phyloP scores from a whole-genome alignment of 2,888 invertebrate genomes.

The Plutella xylostella region DNA sequence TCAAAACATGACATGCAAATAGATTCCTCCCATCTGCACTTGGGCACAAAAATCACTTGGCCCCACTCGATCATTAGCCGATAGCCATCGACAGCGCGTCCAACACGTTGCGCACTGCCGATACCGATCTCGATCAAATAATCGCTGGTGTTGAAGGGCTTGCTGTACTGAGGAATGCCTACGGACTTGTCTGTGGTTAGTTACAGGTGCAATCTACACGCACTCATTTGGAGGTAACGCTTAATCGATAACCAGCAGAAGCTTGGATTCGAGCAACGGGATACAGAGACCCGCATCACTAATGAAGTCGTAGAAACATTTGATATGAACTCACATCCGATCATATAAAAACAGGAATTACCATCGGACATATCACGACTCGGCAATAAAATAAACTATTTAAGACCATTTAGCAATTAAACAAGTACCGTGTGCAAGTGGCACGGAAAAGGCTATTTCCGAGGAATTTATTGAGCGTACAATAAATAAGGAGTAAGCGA shows the following conservation, averaged over 20 bases:
- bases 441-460: conserved; percentile 12
- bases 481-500: conserved; percentile 11
- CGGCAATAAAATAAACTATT: too few relatives aligned
- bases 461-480: conserved; percentile 7
- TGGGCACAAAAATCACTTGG: conserved; percentile 2
- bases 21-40: conserved; percentile 1
- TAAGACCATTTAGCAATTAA: too few relatives aligned
- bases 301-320: too few relatives aligned
- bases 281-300: too few relatives aligned
- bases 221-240: not conserved
- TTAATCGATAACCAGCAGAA: not conserved
- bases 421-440: too few relatives aligned
- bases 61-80: conserved; percentile 1
- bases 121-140: not conserved
- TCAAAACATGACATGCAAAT: conserved; percentile 4
- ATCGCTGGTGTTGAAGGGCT: not conserved
- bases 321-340: too few relatives aligned
- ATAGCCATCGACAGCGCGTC: conserved; percentile 1
- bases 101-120: conserved; percentile 1
- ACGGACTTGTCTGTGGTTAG: not conserved
- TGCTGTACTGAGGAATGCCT: too few relatives aligned
- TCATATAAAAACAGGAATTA: too few relatives aligned
- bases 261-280: too few relatives aligned
- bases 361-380: too few relatives aligned
- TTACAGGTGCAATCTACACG: not conserved